Evolutionary conservation across 2,888 invertebrate species (phyloP), one percentile per base, ranked within the genome.

Genomic region (Odontomyia ornata): DNA sequence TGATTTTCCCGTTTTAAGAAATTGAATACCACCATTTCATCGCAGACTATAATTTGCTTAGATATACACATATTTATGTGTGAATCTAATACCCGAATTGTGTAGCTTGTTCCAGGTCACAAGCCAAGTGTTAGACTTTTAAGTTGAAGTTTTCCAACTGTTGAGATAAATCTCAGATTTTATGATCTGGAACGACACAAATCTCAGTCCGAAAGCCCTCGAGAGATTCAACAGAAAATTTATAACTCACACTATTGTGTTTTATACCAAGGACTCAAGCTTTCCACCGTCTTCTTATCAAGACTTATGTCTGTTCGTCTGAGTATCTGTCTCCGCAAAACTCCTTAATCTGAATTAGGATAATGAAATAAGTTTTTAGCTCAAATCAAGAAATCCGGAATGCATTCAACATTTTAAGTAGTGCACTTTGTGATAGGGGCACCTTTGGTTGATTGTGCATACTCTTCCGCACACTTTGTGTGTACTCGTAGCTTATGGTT

Each of bases 161-260:
- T 75, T 77, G 75, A 75, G 75, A 79, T 79, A 79, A 79, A 79
- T 79, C 77, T 76, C 72, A 28, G 77, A 77, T 77, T 79, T 79
- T 79, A 79, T 79, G 79, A 79, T 79, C 78, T 79, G 79, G 78
- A 79, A 78, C 78, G 78, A 77, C 77, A 79, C 78, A 79, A 79
- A 79, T 79, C 78, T 79, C 65, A 47, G 69, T 79, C 62, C 56
- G 56, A 78, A 79, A 78, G 57, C 79, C 75, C 77, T 71, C 56
- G 25, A 75, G 75, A 71, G 75, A 77, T 76, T 78, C 77, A 76
- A 78, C 77, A 77, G 57, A 36, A 72, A 73, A 73, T 73, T 73
- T 73, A 73, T 73, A 57, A 36, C 73, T 57, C 73, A 73, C 57
- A 73, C 73, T 36, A 57, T 60, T 73, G 60, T 60, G 56, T 28